phyloP scores from a whole-genome alignment of 2,888 invertebrate species.

The Tiliacea citrago region DNA sequence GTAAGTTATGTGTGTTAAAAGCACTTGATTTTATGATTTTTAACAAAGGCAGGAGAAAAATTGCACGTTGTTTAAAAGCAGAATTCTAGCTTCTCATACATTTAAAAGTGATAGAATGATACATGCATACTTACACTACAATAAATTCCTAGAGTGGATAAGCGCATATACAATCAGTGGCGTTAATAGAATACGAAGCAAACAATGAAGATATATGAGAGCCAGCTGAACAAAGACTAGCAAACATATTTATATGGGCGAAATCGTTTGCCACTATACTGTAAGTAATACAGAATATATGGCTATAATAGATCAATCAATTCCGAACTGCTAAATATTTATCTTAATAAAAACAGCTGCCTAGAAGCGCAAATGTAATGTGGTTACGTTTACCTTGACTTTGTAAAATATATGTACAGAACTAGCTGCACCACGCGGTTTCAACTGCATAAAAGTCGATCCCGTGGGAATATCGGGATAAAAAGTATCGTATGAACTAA shows the following conservation, averaged over 20 bases:
- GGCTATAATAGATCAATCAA: constrained; percentile 25
- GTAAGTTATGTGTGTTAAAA: not conserved
- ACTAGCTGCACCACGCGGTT: no score
- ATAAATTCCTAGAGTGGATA: constrained; percentile 33
- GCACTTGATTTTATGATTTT: not conserved
- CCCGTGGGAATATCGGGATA: no score
- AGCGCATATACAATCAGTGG: constrained; percentile 36
- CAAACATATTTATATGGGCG: constrained; percentile 34
- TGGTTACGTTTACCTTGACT: constrained; percentile 7
- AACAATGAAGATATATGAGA: constrained; percentile 47
- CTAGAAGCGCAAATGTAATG: constrained; percentile 11
- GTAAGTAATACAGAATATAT: constrained; percentile 40
- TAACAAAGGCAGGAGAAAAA: not conserved
- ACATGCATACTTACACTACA: not conserved
- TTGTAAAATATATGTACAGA: constrained; percentile 5
- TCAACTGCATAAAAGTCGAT: no score
- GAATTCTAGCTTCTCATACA: not conserved
- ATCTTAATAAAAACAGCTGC: constrained; percentile 39
- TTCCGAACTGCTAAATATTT: constrained; percentile 45
- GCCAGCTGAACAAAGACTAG: constrained; percentile 54
- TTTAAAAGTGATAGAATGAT: not conserved
- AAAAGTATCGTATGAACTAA: not conserved
- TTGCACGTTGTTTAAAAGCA: not conserved
- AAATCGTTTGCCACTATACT: constrained; percentile 38
- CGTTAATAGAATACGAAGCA: constrained; percentile 47